phyloP scores from a whole-genome alignment of 2,113 vertebrate species.

The Phaetusa simplex region DNA sequence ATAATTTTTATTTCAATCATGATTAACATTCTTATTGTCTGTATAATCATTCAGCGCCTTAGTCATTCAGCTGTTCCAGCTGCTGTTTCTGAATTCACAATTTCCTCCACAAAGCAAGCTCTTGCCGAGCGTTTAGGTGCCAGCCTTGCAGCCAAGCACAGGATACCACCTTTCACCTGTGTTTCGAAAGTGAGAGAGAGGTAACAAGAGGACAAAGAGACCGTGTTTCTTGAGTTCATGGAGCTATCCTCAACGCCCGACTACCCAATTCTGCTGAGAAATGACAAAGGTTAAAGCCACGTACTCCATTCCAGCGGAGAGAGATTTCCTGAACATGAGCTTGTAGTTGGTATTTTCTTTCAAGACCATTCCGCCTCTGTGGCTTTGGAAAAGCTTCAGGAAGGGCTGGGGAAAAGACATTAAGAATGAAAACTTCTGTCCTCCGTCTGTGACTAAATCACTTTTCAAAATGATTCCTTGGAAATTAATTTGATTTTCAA shows the following conservation, averaged over 20 bases:
- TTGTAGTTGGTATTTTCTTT: background rate
- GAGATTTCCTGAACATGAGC: background rate
- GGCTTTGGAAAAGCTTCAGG: background rate
- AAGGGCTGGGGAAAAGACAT: background rate
- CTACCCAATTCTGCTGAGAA: background rate
- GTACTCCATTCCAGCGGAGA: background rate
- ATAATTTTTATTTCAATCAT: slow-evolving; percentile 31
- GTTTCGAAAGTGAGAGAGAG: background rate
- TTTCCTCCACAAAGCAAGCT: background rate
- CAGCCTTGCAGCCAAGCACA: background rate
- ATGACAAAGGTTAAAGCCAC: background rate
- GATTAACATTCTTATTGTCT: slow-evolving; percentile 1
- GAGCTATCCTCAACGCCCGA: background rate
- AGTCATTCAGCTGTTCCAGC: background rate
- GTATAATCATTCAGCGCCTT: background rate
- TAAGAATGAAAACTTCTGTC: background rate
- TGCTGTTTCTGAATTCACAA: background rate
- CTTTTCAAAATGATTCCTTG: background rate
- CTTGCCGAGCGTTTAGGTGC: background rate
- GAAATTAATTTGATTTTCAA: background rate
- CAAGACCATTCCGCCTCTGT: background rate
- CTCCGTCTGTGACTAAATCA: background rate
- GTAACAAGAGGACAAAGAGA: background rate
- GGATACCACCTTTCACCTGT: background rate
- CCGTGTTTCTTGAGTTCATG: background rate